Conservation (phyloP, 2,888 invertebrate species). For the Schizaphis graminum region DNA sequence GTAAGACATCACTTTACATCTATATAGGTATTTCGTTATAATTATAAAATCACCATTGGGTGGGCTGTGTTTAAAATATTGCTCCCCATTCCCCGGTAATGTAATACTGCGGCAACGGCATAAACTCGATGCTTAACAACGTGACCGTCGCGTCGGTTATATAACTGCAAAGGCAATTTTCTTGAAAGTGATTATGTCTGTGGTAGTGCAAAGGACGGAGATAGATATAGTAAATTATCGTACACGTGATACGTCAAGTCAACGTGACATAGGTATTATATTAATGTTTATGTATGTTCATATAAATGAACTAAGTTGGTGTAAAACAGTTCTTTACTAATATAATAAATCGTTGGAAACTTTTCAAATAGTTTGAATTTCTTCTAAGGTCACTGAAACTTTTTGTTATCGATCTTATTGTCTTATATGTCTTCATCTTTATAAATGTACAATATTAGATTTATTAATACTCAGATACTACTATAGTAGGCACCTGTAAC, state of each 20-base stretch:
- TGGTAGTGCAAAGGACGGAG: background rate
- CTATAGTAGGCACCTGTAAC: too few species aligned
- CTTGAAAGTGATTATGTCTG: background rate
- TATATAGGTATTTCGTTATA: background rate
- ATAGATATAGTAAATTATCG: background rate
- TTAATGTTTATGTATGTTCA: background rate
- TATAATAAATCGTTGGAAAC: background rate
- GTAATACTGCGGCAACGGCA: background rate
- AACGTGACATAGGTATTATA: background rate
- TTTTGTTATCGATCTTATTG: background rate
- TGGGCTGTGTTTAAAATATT: background rate
- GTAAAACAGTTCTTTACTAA: background rate
- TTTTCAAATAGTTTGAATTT: background rate
- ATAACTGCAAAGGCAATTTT: background rate
- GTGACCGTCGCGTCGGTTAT: background rate
- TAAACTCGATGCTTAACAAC: background rate
- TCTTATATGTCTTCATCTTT: background rate
- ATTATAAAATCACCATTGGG: background rate
- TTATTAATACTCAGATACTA: too few species aligned
- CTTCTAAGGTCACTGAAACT: background rate
- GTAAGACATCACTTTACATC: background rate
- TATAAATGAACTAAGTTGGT: background rate
- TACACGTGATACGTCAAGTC: background rate
- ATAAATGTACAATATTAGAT: background rate
- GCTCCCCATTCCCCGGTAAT: background rate